Evolutionary conservation across 2,888 invertebrate species (phyloP).

Genomic region (Tineola bisselliella): DNA sequence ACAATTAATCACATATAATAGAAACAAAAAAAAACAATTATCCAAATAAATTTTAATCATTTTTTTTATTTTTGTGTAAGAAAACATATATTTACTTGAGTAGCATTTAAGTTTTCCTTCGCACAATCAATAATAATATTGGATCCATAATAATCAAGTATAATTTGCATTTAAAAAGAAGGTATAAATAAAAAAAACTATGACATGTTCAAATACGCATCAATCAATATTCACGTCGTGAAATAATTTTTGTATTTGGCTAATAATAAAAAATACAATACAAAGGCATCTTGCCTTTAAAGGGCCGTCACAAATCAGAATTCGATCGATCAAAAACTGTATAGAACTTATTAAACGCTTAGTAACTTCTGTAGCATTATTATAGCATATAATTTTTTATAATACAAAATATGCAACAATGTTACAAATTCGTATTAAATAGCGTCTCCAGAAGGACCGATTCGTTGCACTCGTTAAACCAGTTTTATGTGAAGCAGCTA

Average conservation of each 20-base stretch:
- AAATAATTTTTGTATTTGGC: not conserved
- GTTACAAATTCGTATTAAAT: not conserved
- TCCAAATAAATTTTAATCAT: too few relatives aligned
- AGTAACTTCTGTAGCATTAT: not conserved
- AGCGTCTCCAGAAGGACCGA: not conserved
- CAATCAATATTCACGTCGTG: not conserved
- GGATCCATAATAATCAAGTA: too few relatives aligned
- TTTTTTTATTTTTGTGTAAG: too few relatives aligned
- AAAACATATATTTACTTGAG: too few relatives aligned
- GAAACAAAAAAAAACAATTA: too few relatives aligned
- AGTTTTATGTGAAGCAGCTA: slow-evolving; percentile 4
- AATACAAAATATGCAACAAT: not conserved
- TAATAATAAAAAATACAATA: not conserved
- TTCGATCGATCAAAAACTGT: not conserved
- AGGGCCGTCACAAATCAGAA: not conserved
- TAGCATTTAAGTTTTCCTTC: too few relatives aligned
- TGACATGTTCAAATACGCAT: not conserved
- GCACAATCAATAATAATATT: too few relatives aligned
- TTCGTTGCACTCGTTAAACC: slow-evolving; percentile 1
- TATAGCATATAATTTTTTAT: not conserved
- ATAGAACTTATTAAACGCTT: not conserved
- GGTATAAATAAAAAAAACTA: not conserved
- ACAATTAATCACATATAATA: too few relatives aligned
- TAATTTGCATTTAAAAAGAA: too few relatives aligned
- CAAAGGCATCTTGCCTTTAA: not conserved